A percentile compares a stretch with the other conserved stretches of the same genome.
phyloP scores from a whole-genome alignment of 2,888 invertebrate species.

The Therioaphis trifolii region DNA sequence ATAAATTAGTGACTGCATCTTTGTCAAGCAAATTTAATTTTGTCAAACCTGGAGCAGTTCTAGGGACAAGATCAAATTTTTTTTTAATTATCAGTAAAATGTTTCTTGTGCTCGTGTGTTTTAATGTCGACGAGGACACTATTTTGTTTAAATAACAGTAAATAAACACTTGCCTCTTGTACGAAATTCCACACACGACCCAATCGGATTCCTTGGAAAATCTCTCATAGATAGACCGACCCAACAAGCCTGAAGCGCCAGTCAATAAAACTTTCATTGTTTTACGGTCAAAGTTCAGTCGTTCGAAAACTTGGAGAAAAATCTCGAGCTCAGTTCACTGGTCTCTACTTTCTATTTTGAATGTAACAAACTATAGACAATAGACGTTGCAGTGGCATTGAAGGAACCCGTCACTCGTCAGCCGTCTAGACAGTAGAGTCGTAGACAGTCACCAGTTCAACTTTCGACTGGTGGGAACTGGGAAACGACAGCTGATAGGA shows the following conservation, averaged over 20 bases:
- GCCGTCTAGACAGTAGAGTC: no score
- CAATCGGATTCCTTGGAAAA: constrained; percentile 68
- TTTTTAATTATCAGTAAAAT: no score
- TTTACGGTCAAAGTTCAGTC: background rate
- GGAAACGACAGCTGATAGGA: no score
- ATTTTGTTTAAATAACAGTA: no score
- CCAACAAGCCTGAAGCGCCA: constrained; percentile 71
- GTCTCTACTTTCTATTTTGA: background rate
- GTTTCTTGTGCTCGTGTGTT: no score
- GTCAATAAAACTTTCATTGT: constrained; percentile 68
- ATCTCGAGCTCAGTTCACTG: background rate
- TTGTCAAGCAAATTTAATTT: constrained; percentile 69
- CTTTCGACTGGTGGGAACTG: background rate
- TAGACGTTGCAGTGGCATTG: no score
- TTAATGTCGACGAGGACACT: no score
- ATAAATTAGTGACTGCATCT: constrained; percentile 67
- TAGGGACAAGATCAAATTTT: constrained; percentile 49
- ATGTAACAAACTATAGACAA: no score
- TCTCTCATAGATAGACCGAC: constrained; percentile 68
- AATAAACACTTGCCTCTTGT: constrained; percentile 66
- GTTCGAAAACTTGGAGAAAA: background rate
- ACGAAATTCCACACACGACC: constrained; percentile 67
- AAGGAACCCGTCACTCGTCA: no score
- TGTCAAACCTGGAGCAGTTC: constrained; percentile 67
- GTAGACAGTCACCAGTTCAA: no score